Evolutionary conservation across 2,888 invertebrate species (phyloP).

Genomic region (Argyresthia albistria): DNA sequence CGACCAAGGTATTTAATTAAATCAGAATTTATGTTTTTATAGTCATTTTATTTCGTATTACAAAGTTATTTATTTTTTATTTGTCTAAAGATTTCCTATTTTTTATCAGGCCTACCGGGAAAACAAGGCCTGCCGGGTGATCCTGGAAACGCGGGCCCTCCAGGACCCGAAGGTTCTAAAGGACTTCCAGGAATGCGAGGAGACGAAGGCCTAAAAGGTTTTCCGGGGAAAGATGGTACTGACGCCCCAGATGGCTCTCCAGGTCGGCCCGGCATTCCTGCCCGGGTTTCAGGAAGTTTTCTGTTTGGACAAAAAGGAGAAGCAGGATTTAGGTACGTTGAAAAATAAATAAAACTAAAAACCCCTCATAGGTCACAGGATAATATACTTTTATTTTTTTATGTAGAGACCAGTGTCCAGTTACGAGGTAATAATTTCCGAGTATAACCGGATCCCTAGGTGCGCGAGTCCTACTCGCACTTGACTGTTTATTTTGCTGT

Average conservation of each 20-base stretch:
- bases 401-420: no score
- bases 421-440: no score
- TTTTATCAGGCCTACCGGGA: conserved; percentile 49
- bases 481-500: no score
- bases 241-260: conserved; percentile 66
- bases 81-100: conserved; percentile 47
- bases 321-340: conserved; percentile 38
- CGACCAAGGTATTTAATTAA: conserved; percentile 17
- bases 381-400: no score
- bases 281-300: conserved; percentile 38
- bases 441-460: no score
- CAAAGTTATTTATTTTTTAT: not conserved
- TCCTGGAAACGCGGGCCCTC: conserved; percentile 34
- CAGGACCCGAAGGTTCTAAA: conserved; percentile 27
- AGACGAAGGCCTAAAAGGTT: conserved; percentile 54
- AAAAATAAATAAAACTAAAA: no score
- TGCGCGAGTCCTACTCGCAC: no score
- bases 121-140: conserved; percentile 44
- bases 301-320: conserved; percentile 66
- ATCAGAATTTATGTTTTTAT: no score
- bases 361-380: no score
- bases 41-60: not conserved
- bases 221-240: conserved; percentile 52
- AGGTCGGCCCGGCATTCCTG: conserved; percentile 63
- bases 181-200: conserved; percentile 27